Base-by-base conservation (phyloP, 1,140 invertebrate species). In the Drosophila fuyamai region DNA sequence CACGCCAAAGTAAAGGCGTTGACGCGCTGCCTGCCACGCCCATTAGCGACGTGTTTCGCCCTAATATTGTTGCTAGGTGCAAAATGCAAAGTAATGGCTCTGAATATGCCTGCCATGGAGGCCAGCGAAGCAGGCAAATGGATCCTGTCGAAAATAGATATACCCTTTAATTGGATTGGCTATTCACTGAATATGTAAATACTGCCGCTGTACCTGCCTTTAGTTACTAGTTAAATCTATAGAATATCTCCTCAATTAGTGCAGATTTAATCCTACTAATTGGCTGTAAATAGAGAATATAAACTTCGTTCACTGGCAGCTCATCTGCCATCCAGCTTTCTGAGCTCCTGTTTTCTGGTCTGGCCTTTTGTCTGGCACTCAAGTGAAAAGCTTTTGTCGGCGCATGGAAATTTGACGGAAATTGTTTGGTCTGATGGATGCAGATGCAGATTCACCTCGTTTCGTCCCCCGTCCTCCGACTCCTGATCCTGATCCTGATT, bases 391-490 rank as follows among this genome's bases (percentile, higher is more conserved):
- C 80, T 88, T 88, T 89, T 84, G 84, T 83, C 80, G 82, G 84
- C 84, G 73, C 84, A 71, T 89, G 84, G 84, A 88, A 89, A 89
- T 88, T 89, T 84, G 84, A 88, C 84, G 83, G 84, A 88, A 88
- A 88, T 88, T 88, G 83, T 89, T 85, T 74, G 84, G 68, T 74
- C 84, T 84, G 84, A 89, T 88, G 85, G 83, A 89, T 88, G 79
- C 79, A 59, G 55, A 44, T 61, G 56, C 32, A 46, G 32, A 43
- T 47, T 36, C 50, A 41, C 6, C 51, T 16, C 32, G 38, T 16
- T 23, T 4, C 23, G 23, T 23, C 23, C 7, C 59, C 46, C 43
- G 5, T 66, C 9, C 44, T 50, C 48, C 2, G 9, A 40, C 48
- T 35, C 50, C 32, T 56, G 50, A 58, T 56, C 29, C 46, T 35